Conservation (phyloP, 2,888 invertebrate species). For the Lycocerus yunnanus region DNA sequence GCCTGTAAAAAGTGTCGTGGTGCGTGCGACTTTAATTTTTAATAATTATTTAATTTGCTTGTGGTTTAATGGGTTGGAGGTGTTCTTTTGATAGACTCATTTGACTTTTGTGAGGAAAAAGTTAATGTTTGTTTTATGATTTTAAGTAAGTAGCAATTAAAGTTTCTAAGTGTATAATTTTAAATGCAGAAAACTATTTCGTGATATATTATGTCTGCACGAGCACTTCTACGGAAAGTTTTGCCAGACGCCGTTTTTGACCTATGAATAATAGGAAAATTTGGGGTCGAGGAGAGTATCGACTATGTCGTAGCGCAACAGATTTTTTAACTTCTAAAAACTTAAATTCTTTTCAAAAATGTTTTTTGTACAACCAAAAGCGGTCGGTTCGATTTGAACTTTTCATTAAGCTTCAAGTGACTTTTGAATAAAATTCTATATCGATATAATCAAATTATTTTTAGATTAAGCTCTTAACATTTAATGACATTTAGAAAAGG, state of each 20-base stretch:
- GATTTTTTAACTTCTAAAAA: not conserved
- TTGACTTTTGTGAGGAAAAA: slow-evolving; percentile 4
- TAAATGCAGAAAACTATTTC: not conserved
- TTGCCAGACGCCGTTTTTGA: not conserved
- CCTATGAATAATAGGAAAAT: not conserved
- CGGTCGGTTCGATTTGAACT: not conserved
- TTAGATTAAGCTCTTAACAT: not conserved
- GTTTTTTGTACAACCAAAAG: not conserved
- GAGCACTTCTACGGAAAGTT: not conserved
- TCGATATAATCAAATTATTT: not conserved
- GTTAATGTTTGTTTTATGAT: not conserved
- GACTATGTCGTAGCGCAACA: not conserved
- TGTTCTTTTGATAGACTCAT: slow-evolving; percentile 21
- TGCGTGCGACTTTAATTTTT: slow-evolving; percentile 32
- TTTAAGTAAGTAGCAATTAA: not conserved
- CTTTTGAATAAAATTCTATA: not conserved
- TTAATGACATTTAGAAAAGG: not conserved
- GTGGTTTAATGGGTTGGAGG: not conserved
- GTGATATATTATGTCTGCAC: not conserved
- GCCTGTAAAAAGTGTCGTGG: slow-evolving; percentile 29
- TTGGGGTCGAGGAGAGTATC: not conserved
- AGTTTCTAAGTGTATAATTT: not conserved
- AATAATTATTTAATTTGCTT: slow-evolving; percentile 14
- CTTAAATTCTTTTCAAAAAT: not conserved
- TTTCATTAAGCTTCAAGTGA: not conserved